These are phyloP conservation scores for Oligia strigilis DNA, from an alignment of 2,888 invertebrate genomes.

Conservation along the genomic window DNA sequence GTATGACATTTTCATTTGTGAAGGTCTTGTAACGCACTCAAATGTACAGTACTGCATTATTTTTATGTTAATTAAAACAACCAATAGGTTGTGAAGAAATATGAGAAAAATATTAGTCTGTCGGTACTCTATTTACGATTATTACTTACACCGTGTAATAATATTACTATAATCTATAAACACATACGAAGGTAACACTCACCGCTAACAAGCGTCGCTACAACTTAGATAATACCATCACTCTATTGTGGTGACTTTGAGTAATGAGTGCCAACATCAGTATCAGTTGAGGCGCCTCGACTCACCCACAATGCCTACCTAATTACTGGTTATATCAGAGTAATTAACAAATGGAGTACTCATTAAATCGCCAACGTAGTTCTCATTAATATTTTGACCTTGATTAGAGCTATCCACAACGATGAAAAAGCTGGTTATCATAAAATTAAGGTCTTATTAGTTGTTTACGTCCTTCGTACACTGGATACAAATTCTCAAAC, in stretches of 20 bases:
- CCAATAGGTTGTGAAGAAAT: neutral
- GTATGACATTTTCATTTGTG: neutral
- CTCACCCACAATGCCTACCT: slow-evolving; percentile 53
- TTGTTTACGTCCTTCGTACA: neutral
- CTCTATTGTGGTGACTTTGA: slow-evolving; percentile 60
- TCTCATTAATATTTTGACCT: neutral
- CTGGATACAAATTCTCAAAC: neutral
- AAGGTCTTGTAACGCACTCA: neutral
- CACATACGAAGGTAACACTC: slow-evolving; percentile 8
- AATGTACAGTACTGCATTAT: too few species aligned
- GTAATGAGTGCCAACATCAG: slow-evolving; percentile 65
- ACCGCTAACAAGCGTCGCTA: slow-evolving; percentile 15
- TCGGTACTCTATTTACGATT: neutral
- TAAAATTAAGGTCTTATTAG: too few species aligned
- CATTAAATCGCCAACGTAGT: neutral
- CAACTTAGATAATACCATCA: slow-evolving; percentile 56
- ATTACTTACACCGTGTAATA: neutral
- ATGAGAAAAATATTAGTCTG: neutral
- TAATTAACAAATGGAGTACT: slow-evolving; percentile 30
- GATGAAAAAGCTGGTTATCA: neutral
- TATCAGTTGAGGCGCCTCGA: slow-evolving; percentile 57
- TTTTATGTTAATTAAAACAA: neutral
- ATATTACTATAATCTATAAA: neutral
- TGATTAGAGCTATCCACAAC: neutral
- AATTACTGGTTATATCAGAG: slow-evolving; percentile 43